These are phyloP conservation scores for Lampropteryx suffumata DNA, from an alignment of 2,888 invertebrate genomes.

Conservation along the genomic window DNA sequence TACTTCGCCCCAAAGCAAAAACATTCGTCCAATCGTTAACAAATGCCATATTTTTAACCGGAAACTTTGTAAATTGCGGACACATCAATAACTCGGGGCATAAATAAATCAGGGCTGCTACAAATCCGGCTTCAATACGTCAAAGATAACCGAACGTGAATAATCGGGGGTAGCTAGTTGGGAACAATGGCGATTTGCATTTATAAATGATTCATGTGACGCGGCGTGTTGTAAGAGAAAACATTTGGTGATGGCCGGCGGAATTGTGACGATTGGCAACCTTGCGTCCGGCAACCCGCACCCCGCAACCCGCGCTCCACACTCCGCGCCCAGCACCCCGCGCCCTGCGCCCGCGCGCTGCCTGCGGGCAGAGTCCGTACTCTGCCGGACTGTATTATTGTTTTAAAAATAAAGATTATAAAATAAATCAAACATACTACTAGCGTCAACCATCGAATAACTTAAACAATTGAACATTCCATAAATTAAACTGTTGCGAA, in stretches of 20 bases:
- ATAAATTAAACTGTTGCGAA: no score
- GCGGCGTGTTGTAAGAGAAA: slow-evolving; percentile 60
- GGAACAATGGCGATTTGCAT: slow-evolving; percentile 68
- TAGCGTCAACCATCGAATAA: no score
- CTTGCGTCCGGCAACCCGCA: slow-evolving; percentile 26
- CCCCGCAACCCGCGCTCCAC: background rate
- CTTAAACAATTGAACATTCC: no score
- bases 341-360: no score
- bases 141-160: slow-evolving; percentile 68
- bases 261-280: slow-evolving; percentile 55
- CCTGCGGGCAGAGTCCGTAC: no score
- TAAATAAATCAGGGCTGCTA: slow-evolving; percentile 40
- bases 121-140: slow-evolving; percentile 53
- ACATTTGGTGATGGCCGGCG: slow-evolving; percentile 52
- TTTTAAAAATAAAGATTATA: no score
- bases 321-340: no score
- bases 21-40: slow-evolving; percentile 15
- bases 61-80: slow-evolving; percentile 28
- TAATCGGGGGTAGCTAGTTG: slow-evolving; percentile 60
- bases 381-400: no score
- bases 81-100: slow-evolving; percentile 36
- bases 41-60: slow-evolving; percentile 30
- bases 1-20: background rate
- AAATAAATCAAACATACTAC: no score
- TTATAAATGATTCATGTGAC: slow-evolving; percentile 73